Conservation (phyloP, 2,797 vertebrate genomes). For the Pipistrellus nathusii region DNA sequence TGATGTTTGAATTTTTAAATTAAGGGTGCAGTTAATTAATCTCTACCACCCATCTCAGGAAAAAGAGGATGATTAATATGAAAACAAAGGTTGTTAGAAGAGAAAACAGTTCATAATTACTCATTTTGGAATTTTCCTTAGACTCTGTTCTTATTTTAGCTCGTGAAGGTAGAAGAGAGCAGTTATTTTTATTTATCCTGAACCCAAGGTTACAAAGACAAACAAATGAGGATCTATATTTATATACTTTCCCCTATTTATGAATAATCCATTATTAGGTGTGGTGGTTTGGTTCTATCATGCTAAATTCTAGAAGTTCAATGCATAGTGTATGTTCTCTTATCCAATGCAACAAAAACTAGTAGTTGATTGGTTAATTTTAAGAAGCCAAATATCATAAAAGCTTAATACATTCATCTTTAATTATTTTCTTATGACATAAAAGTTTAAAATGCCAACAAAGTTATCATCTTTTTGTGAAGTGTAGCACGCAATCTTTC, state of each 20-base stretch:
- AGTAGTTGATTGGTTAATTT: background rate
- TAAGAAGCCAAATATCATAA: background rate
- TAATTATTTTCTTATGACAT: conserved; percentile 37
- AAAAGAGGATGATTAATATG: conserved; percentile 73
- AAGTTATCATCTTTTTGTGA: background rate
- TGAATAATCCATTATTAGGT: background rate
- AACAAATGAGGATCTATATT: background rate
- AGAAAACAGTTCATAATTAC: conserved; percentile 70
- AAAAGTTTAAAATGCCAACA: background rate
- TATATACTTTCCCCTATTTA: background rate
- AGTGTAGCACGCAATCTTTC: background rate
- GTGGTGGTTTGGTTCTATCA: background rate
- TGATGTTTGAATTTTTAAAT: conserved; percentile 80
- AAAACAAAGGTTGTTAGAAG: conserved; percentile 53
- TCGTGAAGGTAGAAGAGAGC: background rate
- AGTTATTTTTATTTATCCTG: conserved; percentile 25
- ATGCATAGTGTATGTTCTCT: background rate
- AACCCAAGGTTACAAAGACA: conserved; percentile 11
- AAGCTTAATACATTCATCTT: background rate
- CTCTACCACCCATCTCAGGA: conserved; percentile 55
- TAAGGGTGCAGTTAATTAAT: conserved; percentile 82
- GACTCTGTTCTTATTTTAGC: background rate
- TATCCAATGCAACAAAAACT: background rate
- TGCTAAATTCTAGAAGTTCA: background rate
- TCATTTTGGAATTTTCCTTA: conserved; percentile 64